A percentile compares a stretch with the other conserved stretches of the same genome.
phyloP scores from a whole-genome alignment of 92 coral and sea anemone species.

The Montipora capitata region DNA sequence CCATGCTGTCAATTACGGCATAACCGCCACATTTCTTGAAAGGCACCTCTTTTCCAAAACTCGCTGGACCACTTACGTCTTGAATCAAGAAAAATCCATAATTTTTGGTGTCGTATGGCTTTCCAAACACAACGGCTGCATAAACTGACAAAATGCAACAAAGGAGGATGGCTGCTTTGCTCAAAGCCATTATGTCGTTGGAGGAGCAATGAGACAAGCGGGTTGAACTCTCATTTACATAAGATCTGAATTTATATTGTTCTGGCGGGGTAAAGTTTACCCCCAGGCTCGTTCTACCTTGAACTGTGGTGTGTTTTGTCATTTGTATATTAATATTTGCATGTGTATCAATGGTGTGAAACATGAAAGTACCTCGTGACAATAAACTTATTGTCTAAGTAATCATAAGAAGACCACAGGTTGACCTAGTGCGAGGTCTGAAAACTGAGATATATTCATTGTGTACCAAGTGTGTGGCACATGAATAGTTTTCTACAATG shows the following conservation, averaged over 20 bases:
- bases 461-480: too few species aligned
- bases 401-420: too few species aligned
- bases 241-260: neutral
- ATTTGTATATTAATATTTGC: too few species aligned
- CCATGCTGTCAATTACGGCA: neutral
- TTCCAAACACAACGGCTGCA: neutral
- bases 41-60: neutral
- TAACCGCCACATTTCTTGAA: slow-evolving; percentile 24
- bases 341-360: too few species aligned
- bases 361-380: too few species aligned
- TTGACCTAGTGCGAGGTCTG: too few species aligned
- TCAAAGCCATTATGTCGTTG: neutral
- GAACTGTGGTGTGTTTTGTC: neutral
- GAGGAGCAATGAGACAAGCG: neutral
- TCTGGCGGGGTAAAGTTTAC: neutral
- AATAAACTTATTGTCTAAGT: too few species aligned
- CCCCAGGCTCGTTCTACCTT: neutral
- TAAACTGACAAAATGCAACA: neutral
- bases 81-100: neutral
- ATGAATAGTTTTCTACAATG: too few species aligned
- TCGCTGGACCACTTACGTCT: neutral
- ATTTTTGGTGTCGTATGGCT: neutral
- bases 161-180: neutral
- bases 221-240: neutral
- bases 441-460: too few species aligned